These are phyloP conservation scores for Chiloscyllium punctatum DNA, from an alignment of 2,797 vertebrate genomes.

Conservation along the genomic window DNA sequence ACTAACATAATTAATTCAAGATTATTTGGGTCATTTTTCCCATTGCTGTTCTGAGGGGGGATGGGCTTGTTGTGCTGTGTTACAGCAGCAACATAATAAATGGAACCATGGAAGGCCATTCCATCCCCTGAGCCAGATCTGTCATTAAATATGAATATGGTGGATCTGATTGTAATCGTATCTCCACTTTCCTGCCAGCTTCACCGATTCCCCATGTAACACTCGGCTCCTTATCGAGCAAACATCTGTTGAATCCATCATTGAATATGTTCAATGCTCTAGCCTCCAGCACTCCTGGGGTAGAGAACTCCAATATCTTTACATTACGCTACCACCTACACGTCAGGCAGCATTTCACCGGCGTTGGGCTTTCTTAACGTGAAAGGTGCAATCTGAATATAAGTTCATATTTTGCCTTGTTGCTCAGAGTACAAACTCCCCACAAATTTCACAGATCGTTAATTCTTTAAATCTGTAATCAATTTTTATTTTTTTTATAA, in stretches of 20 bases:
- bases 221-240: too few relatives aligned
- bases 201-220: too few relatives aligned
- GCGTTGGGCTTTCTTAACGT: not conserved
- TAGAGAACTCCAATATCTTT: not conserved
- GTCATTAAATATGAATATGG: too few relatives aligned
- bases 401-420: not conserved
- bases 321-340: not conserved
- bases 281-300: too few relatives aligned
- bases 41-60: not conserved
- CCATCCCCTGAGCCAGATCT: too few relatives aligned
- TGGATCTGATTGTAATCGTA: too few relatives aligned
- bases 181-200: too few relatives aligned
- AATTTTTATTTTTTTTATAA: constrained; percentile 37
- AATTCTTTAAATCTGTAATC: constrained; percentile 30
- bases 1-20: not conserved
- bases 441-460: not conserved
- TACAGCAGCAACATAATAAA: too few relatives aligned
- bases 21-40: not conserved
- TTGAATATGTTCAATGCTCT: too few relatives aligned
- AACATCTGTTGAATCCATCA: too few relatives aligned
- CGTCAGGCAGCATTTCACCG: not conserved
- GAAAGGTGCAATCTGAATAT: not conserved
- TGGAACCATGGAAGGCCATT: too few relatives aligned
- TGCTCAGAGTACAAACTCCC: not conserved
- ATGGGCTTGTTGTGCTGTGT: not conserved